phyloP scores from a whole-genome alignment of 2,113 vertebrate genomes.

The Aplodontia rufa region DNA sequence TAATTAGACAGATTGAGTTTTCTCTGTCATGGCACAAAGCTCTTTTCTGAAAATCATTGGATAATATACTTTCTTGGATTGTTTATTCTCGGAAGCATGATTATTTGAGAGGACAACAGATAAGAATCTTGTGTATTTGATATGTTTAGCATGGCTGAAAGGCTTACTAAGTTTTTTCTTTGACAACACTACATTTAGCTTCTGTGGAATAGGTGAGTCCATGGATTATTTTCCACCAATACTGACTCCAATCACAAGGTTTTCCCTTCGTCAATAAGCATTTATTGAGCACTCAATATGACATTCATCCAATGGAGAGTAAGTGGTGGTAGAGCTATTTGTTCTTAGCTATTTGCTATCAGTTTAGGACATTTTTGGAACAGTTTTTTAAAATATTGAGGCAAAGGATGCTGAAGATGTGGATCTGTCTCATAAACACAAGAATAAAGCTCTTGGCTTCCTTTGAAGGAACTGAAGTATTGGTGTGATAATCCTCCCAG shows the following conservation, averaged over 20 bases:
- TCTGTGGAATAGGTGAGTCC: background rate
- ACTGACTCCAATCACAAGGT: background rate
- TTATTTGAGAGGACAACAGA: background rate
- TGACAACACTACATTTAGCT: background rate
- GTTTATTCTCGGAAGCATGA: slow-evolving; percentile 13
- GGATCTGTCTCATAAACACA: background rate
- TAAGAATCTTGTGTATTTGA: background rate
- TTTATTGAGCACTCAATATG: background rate
- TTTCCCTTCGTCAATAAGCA: background rate
- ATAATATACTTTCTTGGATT: background rate
- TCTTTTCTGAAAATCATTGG: background rate
- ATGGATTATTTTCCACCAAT: background rate
- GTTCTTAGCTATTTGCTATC: slow-evolving; percentile 54
- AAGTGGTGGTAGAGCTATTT: background rate
- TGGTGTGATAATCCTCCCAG: background rate
- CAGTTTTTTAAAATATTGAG: slow-evolving; percentile 42
- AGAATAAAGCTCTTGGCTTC: background rate
- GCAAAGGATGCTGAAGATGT: background rate
- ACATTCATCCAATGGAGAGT: background rate
- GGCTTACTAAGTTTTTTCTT: background rate
- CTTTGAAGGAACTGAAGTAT: background rate
- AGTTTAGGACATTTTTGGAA: slow-evolving; percentile 48
- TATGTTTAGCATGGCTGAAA: background rate
- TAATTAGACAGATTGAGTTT: background rate
- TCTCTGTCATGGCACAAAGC: background rate